Evolutionary conservation across 2,797 vertebrate genomes (phyloP).

Genomic region (Geotrypetes seraphini): DNA sequence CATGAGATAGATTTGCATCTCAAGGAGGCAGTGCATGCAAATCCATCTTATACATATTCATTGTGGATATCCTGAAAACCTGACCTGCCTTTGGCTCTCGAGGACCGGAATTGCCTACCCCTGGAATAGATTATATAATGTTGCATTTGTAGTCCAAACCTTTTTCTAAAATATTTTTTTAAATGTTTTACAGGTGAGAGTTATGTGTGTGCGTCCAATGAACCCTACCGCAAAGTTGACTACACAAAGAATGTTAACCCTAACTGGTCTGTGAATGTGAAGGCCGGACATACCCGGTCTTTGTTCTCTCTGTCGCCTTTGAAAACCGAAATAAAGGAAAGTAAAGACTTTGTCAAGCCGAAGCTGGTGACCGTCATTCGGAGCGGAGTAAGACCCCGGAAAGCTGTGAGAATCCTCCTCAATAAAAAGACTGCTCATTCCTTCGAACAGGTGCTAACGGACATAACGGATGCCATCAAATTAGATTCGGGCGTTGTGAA

Average conservation of each 20-base stretch:
- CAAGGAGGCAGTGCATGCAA: too few relatives aligned
- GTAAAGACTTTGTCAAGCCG: constrained; percentile 94
- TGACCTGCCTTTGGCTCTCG: too few relatives aligned
- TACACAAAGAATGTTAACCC: constrained; percentile 92
- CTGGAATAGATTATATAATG: too few relatives aligned
- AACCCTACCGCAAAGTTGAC: constrained; percentile 83
- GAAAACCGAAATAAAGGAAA: constrained; percentile 71
- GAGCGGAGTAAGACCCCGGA: constrained; percentile 90
- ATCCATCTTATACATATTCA: too few relatives aligned
- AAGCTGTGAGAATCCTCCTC: constrained; percentile 89
- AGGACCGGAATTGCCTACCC: too few relatives aligned
- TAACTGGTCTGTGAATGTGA: constrained; percentile 91
- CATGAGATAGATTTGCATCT: too few relatives aligned
- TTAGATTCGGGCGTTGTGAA: constrained; percentile 90
- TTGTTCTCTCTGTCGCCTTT: constrained; percentile 58
- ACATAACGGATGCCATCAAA: constrained; percentile 96
- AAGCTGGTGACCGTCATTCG: constrained; percentile 95
- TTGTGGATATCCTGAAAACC: too few relatives aligned
- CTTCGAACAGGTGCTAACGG: constrained; percentile 91
- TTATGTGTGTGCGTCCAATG: constrained; percentile 92
- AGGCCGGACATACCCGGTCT: constrained; percentile 65
- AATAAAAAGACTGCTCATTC: constrained; percentile 98
- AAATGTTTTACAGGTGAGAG: constrained; percentile 73
- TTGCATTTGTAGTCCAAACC: too few relatives aligned
- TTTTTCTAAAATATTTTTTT: background rate